Conservation (phyloP, 2,888 invertebrate species). For the Hirtodrosophila cameraria region DNA sequence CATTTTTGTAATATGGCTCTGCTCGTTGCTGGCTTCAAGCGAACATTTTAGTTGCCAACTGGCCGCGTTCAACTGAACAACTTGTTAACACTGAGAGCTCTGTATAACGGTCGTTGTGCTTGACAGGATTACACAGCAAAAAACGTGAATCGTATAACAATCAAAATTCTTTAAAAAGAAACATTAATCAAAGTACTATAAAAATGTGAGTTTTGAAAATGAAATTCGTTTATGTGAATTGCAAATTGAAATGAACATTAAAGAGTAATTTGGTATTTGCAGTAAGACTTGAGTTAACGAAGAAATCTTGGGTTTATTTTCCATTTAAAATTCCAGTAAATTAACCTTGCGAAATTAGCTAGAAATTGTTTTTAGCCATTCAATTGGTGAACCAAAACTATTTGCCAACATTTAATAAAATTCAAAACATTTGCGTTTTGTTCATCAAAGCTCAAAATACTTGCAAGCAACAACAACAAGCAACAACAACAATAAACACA, state of each 20-base stretch:
- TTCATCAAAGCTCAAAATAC: slow-evolving; percentile 32
- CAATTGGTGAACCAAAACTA: slow-evolving; percentile 9
- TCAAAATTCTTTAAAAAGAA: neutral
- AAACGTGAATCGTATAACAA: neutral
- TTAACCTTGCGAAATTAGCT: slow-evolving; percentile 32
- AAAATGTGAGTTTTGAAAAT: slow-evolving; percentile 46
- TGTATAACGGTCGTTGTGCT: slow-evolving; percentile 2
- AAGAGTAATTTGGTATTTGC: too few species aligned
- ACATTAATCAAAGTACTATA: neutral
- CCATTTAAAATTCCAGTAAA: neutral
- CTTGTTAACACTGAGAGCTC: slow-evolving; percentile 42
- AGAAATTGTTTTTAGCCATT: slow-evolving; percentile 7
- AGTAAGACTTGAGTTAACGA: too few species aligned
- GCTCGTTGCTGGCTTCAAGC: slow-evolving; percentile 25
- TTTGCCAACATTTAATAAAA: slow-evolving; percentile 42
- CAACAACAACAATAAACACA: slow-evolving; percentile 20
- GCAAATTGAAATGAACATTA: neutral
- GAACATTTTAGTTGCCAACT: slow-evolving; percentile 68
- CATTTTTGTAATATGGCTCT: slow-evolving; percentile 25
- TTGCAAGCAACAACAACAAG: slow-evolving; percentile 23
- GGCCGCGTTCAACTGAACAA: slow-evolving; percentile 74
- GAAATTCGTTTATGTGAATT: neutral
- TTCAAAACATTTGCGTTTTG: slow-evolving; percentile 46
- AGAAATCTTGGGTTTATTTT: too few species aligned
- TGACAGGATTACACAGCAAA: slow-evolving; percentile 24